Base-by-base conservation (phyloP, 2,797 vertebrate genomes). In the Myiotriccus ornatus region DNA sequence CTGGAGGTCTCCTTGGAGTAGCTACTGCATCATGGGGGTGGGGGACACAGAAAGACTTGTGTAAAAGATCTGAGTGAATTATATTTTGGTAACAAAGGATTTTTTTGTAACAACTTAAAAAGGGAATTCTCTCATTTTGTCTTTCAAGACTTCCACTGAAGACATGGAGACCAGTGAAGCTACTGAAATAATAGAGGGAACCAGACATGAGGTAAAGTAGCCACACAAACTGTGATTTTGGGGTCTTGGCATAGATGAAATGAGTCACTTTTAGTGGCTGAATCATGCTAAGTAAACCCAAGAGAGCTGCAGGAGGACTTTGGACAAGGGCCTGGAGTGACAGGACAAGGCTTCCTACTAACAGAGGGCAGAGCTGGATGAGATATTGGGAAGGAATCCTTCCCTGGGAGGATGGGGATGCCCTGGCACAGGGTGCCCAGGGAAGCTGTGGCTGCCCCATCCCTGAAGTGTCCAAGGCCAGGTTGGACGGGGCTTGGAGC, bases 81-180 rank as follows among this genome's bases (percentile, higher is more conserved):
- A 2, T 6, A 27, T 44, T 25, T 35, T 30, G 14, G 56, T 53
- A 84, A 70, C 75, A 73, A 43, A 41, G 35, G 2, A n/a, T 30
- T 28, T 75, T 73, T 83, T 37, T 11, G 15, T 50, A 55, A 44
- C 43, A 75, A 83, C 34, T 8, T 76, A 25, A 63, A 87, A 73
- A 92, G 46, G 8, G 17, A 78, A 91, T 79, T 0, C 2, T 25
- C 13, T 6, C 79, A 10, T 80, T 60, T 67, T 89, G 49, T 89
- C 39, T 89, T 86, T 87, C 65, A 81, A 98, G 98, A 98, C 98
- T 35, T 95, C 98, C 14, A 94, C 97, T 6, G 98, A 98, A 63
- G 98, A 98, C 41, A 95, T 98, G 18, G 98, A 98, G 96, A 98
- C 97, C 44, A 98, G 92, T 0, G 98, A 98, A 96, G 98, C 98